phyloP scores from a whole-genome alignment of 2,888 invertebrate genomes.

The Meliscaeva auricollis region DNA sequence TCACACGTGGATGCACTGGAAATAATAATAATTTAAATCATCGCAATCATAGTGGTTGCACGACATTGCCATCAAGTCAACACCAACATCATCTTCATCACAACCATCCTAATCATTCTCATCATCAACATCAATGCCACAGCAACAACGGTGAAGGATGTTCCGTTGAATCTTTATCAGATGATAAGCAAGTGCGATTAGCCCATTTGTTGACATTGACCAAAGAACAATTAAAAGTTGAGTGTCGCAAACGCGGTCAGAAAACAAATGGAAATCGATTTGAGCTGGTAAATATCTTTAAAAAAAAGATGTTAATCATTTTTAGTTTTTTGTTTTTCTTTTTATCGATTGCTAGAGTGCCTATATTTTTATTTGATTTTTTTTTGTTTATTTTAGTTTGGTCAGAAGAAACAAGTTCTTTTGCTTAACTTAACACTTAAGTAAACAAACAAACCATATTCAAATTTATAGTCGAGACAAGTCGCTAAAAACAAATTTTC shows the following conservation, averaged over 20 bases:
- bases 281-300: constrained; percentile 87
- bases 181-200: constrained; percentile 78
- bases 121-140: constrained; percentile 42
- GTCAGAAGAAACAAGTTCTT: not conserved
- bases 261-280: constrained; percentile 89
- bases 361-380: constrained; percentile 23
- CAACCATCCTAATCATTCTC: constrained; percentile 40
- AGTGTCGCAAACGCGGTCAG: constrained; percentile 89
- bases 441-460: too few relatives aligned
- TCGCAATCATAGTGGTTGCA: constrained; percentile 43
- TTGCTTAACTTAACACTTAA: too few relatives aligned
- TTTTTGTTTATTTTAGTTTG: constrained; percentile 5
- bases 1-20: constrained; percentile 37
- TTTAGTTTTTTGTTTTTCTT: constrained; percentile 41
- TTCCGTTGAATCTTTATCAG: constrained; percentile 57
- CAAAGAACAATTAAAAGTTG: constrained; percentile 89
- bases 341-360: constrained; percentile 24
- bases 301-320: constrained; percentile 36
- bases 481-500: too few relatives aligned
- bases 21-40: constrained; percentile 55
- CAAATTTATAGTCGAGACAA: too few relatives aligned
- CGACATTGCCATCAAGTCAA: constrained; percentile 40
- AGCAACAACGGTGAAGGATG: constrained; percentile 44
- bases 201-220: constrained; percentile 86
- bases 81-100: constrained; percentile 30